Evolutionary conservation across 2,113 vertebrate genomes (phyloP).

Genomic region (Perca flavescens): DNA sequence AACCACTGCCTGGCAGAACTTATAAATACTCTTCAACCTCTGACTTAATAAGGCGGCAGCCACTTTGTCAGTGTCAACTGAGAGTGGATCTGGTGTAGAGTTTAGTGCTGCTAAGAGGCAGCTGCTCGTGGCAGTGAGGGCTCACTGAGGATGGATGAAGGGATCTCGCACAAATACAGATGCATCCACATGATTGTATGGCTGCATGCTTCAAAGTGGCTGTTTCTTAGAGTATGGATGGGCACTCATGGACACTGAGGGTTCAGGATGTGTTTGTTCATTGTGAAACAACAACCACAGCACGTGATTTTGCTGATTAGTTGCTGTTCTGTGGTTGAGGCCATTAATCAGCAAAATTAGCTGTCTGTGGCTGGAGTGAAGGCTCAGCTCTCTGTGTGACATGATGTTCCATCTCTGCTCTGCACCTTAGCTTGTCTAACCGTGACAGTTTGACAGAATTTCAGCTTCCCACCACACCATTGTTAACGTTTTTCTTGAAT

Average conservation of each 20-base stretch:
- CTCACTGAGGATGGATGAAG: conserved; percentile 35
- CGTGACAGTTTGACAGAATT: conserved; percentile 37
- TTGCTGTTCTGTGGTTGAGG: conserved; percentile 6
- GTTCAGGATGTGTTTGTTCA: conserved; percentile 23
- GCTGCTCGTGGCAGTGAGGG: conserved; percentile 61
- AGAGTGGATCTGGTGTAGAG: conserved; percentile 33
- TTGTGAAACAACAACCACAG: conserved; percentile 26
- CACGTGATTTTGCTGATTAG: conserved; percentile 58
- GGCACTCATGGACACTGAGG: conserved; percentile 36
- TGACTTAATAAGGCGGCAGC: conserved; percentile 42
- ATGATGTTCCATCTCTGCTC: conserved; percentile 8
- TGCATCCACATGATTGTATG: conserved; percentile 49
- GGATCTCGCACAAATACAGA: conserved; percentile 20
- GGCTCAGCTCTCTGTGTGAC: conserved; percentile 19
- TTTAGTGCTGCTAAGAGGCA: conserved; percentile 47
- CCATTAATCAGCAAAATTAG: conserved; percentile 51
- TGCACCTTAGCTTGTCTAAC: conserved; percentile 31
- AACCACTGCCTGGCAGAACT: conserved; percentile 46
- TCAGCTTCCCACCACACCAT: conserved; percentile 9
- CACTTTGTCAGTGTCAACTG: conserved; percentile 58
- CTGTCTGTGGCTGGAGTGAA: conserved; percentile 32
- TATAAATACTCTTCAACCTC: conserved; percentile 49
- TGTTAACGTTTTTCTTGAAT: conserved; percentile 17
- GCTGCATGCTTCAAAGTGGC: conserved; percentile 48
- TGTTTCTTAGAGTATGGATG: conserved; percentile 24